A percentile compares a stretch with the other conserved stretches of the same genome.
phyloP scores from a whole-genome alignment of 2,888 invertebrate genomes.

The Trichopoda pennipes region DNA sequence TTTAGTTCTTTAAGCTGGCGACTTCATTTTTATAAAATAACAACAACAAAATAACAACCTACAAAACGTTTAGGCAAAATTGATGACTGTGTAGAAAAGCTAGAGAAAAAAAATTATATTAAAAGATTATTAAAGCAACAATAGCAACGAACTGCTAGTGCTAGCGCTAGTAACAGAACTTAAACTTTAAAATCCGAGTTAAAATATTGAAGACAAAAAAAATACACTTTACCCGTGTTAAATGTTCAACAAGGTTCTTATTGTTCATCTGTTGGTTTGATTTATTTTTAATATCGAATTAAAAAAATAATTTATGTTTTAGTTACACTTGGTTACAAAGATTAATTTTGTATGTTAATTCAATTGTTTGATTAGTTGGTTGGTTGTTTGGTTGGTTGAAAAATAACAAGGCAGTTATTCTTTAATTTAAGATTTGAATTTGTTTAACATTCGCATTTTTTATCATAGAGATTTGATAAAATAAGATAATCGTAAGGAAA shows the following conservation, averaged over 20 bases:
- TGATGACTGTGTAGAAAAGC: conserved; percentile 8
- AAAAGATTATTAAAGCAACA: conserved; percentile 39
- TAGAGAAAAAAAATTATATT: conserved; percentile 24
- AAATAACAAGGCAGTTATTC: too few relatives aligned
- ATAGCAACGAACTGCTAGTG: conserved; percentile 8
- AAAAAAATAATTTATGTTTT: conserved; percentile 9
- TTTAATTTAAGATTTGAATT: too few relatives aligned
- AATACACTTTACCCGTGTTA: conserved; percentile 46
- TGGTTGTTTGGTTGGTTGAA: too few relatives aligned
- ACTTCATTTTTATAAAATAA: conserved; percentile 36
- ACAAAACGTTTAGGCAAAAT: background rate
- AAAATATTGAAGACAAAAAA: conserved; percentile 2
- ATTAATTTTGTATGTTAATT: background rate
- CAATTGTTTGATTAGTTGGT: background rate
- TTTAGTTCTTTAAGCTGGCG: conserved; percentile 19
- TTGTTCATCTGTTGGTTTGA: conserved; percentile 56
- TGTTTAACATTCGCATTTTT: too few relatives aligned
- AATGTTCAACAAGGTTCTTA: conserved; percentile 66
- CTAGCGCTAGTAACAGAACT: background rate
- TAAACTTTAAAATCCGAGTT: conserved; percentile 16
- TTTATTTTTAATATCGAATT: conserved; percentile 38
- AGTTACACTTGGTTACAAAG: conserved; percentile 30
- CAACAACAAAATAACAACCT: background rate
- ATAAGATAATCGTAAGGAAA: too few relatives aligned
- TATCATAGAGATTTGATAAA: too few relatives aligned